These are phyloP conservation scores for Saguinus midas DNA, from an alignment of 2,113 vertebrate species.

Conservation along the genomic window DNA sequence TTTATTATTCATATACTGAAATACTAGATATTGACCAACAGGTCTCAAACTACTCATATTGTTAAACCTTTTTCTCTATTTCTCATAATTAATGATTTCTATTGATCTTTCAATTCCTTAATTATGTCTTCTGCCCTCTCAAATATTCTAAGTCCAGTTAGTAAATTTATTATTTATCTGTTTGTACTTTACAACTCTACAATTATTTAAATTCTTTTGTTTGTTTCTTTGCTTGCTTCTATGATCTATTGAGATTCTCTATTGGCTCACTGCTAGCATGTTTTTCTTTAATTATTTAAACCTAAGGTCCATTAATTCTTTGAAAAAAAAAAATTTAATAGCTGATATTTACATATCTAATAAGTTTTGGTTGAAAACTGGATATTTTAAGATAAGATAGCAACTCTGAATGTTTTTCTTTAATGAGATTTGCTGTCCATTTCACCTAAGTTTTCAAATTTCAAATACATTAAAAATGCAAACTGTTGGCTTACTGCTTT, in stretches of 20 bases:
- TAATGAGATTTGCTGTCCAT: not conserved
- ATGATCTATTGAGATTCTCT: not conserved
- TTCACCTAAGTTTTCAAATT: not conserved
- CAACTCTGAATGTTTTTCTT: not conserved
- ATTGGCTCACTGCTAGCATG: not conserved
- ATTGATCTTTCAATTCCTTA: not conserved
- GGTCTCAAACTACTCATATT: not conserved
- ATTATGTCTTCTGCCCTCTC: not conserved
- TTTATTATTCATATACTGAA: not conserved
- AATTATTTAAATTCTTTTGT: not conserved
- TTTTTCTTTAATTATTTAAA: not conserved
- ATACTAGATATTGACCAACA: not conserved
- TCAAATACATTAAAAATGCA: not conserved
- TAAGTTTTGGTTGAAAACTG: not conserved
- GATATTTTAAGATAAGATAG: not conserved
- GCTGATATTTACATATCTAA: not conserved
- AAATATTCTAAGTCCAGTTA: not conserved
- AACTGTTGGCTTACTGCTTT: not conserved
- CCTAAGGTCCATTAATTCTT: not conserved
- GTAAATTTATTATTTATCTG: not conserved
- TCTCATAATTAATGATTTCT: not conserved
- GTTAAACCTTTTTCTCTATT: not conserved
- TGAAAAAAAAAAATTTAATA: not conserved
- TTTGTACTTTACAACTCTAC: not conserved
- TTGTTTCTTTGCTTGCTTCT: not conserved